phyloP scores from a whole-genome alignment of 2,888 invertebrate genomes.

The Phyllotreta cruciferae region DNA sequence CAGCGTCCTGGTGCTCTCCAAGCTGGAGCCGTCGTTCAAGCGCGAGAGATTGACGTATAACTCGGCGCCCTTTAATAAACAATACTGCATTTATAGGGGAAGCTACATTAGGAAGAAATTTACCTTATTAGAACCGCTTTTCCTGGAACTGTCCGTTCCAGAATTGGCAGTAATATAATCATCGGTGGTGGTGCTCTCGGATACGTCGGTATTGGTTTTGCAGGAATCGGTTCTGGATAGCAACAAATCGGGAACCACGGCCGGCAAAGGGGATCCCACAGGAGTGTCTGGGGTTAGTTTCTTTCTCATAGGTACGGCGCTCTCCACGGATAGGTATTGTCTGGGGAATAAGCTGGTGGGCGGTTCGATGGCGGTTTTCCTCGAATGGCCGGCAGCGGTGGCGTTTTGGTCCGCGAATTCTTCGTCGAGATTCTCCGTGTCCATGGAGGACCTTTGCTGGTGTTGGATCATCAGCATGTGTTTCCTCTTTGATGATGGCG shows the following conservation, averaged over 20 bases:
- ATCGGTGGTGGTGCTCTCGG: constrained; percentile 88
- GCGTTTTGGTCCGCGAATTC: constrained; percentile 67
- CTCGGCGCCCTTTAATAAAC: constrained; percentile 44
- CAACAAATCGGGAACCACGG: constrained; percentile 60
- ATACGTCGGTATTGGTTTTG: constrained; percentile 77
- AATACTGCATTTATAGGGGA: too few relatives aligned
- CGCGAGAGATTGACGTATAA: constrained; percentile 37
- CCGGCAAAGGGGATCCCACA: constrained; percentile 55
- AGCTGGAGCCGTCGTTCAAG: constrained; percentile 80
- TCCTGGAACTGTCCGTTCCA: constrained; percentile 70
- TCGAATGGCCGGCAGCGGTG: not conserved
- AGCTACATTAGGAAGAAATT: too few relatives aligned
- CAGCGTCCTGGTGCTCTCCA: constrained; percentile 82
- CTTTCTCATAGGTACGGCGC: constrained; percentile 23
- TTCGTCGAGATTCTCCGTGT: constrained; percentile 81
- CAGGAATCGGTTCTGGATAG: constrained; percentile 76
- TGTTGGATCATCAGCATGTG: constrained; percentile 80
- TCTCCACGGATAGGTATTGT: constrained; percentile 33
- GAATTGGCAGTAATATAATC: constrained; percentile 89
- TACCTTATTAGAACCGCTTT: constrained; percentile 71
- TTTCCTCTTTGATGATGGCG: constrained; percentile 81
- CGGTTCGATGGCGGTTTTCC: not conserved
- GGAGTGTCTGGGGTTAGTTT: constrained; percentile 34
- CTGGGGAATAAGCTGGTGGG: constrained; percentile 16
- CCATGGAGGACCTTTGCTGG: constrained; percentile 85